phyloP scores from a whole-genome alignment of 1,140 invertebrate species.

The Drosophila saltans region DNA sequence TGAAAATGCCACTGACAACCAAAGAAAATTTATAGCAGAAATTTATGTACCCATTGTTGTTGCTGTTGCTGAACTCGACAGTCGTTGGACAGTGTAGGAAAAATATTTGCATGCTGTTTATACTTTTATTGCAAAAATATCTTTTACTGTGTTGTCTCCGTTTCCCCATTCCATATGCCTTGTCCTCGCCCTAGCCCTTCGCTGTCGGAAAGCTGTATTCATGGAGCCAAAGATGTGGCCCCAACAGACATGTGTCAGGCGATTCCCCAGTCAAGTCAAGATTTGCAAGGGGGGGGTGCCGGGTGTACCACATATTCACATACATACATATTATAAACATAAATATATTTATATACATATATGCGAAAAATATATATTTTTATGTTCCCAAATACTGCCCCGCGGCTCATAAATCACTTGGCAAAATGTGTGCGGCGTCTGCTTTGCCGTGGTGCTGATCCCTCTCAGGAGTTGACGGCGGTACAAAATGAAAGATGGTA shows the following conservation, averaged over 20 bases:
- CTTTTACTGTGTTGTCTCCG: constrained; percentile 34
- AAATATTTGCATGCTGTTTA: constrained; percentile 76
- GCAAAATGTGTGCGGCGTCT: constrained; percentile 65
- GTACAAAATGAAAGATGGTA: background rate
- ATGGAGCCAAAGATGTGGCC: constrained; percentile 1
- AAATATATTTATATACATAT: background rate
- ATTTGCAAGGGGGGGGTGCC: background rate
- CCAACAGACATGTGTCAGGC: constrained; percentile 58
- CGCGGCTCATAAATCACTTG: constrained; percentile 77
- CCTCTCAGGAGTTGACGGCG: constrained; percentile 5
- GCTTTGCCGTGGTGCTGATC: constrained; percentile 23
- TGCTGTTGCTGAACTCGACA: constrained; percentile 36
- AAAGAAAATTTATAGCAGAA: constrained; percentile 80
- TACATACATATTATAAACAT: constrained; percentile 49
- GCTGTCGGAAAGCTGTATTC: background rate
- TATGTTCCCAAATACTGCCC: constrained; percentile 71
- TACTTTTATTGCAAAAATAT: constrained; percentile 79
- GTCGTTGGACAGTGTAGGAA: constrained; percentile 60
- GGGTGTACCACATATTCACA: constrained; percentile 28
- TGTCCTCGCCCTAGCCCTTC: background rate
- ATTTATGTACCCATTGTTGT: constrained; percentile 71
- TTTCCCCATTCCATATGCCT: background rate
- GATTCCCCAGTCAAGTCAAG: constrained; percentile 12
- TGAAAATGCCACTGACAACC: constrained; percentile 79
- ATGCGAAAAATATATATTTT: constrained; percentile 37